Evolutionary conservation across 2,797 vertebrate genomes (phyloP).

Genomic region (Apodemus agrarius): DNA sequence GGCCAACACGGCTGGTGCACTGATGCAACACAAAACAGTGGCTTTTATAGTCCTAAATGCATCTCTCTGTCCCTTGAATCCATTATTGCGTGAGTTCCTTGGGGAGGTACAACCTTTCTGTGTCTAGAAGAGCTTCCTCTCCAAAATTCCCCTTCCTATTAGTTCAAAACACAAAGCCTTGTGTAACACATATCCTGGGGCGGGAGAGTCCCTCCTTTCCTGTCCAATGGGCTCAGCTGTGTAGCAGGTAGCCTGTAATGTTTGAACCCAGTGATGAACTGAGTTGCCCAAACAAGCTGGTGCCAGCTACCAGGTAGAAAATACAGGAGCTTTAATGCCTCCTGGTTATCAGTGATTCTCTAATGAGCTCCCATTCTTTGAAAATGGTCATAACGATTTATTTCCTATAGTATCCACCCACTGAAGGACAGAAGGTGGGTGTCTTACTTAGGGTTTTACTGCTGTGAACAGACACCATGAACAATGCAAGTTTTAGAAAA

Average conservation of each 20-base stretch:
- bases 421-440: neutral
- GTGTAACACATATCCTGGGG: too few relatives aligned
- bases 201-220: neutral
- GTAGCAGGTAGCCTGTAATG: neutral
- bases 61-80: neutral
- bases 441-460: too few relatives aligned
- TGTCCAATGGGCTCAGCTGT: neutral
- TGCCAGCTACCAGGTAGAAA: neutral
- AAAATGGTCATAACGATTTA: neutral
- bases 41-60: neutral
- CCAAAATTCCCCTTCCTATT: neutral
- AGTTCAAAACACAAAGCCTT: neutral
- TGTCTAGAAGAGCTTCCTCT: neutral
- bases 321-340: neutral
- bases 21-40: neutral
- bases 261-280: neutral
- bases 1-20: neutral
- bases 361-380: neutral
- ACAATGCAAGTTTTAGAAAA: too few relatives aligned
- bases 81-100: neutral
- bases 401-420: neutral
- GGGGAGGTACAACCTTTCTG: neutral
- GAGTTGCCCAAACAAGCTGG: neutral
- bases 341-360: neutral
- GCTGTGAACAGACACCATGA: too few relatives aligned